These are phyloP conservation scores for Cephus cinctus DNA, from an alignment of 1,140 invertebrate species.

Conservation along the genomic window DNA sequence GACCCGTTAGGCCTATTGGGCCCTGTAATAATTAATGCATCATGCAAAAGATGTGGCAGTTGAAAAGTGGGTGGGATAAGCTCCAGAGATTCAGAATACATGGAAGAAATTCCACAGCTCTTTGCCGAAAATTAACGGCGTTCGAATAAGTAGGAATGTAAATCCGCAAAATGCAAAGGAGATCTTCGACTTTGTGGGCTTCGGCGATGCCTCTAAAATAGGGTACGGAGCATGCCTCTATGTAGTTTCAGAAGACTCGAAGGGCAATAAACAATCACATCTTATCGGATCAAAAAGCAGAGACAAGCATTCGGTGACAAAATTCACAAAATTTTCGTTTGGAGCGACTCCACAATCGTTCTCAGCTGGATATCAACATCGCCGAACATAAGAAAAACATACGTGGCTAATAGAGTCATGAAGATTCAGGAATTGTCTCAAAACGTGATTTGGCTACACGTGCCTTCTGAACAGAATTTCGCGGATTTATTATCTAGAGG, in stretches of 20 bases:
- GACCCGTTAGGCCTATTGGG: slow-evolving; percentile 13
- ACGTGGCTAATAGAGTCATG: slow-evolving; percentile 43
- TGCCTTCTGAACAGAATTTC: slow-evolving; percentile 19
- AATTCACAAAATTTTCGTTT: slow-evolving; percentile 31
- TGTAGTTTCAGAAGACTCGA: slow-evolving; percentile 2
- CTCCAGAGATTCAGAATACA: neutral
- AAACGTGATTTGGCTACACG: slow-evolving; percentile 15
- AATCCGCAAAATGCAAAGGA: neutral
- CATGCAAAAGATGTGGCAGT: slow-evolving; percentile 13
- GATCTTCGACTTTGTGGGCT: slow-evolving; percentile 21
- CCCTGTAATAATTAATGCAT: slow-evolving; percentile 13
- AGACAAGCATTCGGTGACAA: slow-evolving; percentile 22
- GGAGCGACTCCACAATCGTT: slow-evolving; percentile 48
- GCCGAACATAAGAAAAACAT: slow-evolving; percentile 40
- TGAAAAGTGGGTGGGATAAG: slow-evolving; percentile 12
- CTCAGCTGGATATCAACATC: slow-evolving; percentile 40
- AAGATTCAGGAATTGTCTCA: slow-evolving; percentile 32
- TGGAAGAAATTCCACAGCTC: slow-evolving; percentile 18
- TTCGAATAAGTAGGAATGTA: slow-evolving; percentile 21
- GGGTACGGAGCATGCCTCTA: slow-evolving; percentile 20
- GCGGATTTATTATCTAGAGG: slow-evolving; percentile 19
- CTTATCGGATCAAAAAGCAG: slow-evolving; percentile 12
- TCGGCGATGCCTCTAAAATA: slow-evolving; percentile 22
- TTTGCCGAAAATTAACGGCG: slow-evolving; percentile 8
- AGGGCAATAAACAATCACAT: slow-evolving; percentile 3